phyloP scores from a whole-genome alignment of 1,140 invertebrate species.

The Anastrepha ludens region DNA sequence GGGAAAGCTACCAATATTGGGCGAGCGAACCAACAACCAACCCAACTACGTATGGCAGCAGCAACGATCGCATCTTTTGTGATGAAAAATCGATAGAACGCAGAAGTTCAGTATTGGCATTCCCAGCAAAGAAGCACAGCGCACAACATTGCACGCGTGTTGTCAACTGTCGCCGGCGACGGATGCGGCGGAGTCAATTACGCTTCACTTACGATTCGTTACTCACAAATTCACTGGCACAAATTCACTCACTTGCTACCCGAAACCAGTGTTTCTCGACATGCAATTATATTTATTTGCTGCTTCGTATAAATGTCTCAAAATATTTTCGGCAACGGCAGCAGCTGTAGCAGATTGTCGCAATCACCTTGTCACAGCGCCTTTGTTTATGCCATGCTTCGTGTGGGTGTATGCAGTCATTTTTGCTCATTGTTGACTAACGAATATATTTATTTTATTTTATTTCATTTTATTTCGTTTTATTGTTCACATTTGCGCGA shows the following conservation, averaged over 20 bases:
- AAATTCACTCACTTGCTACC: not conserved
- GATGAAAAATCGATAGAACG: constrained; percentile 72
- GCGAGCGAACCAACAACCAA: not conserved
- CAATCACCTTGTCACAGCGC: constrained; percentile 46
- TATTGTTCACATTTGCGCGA: constrained; percentile 47
- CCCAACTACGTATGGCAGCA: not conserved
- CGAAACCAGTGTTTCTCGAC: not conserved
- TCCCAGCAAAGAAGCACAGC: not conserved
- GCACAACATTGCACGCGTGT: constrained; percentile 62
- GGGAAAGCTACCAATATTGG: not conserved
- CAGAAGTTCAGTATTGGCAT: constrained; percentile 64
- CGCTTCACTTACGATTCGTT: constrained; percentile 50
- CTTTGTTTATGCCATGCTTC: constrained; percentile 38
- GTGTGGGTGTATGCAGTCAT: not conserved
- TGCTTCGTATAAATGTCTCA: constrained; percentile 43
- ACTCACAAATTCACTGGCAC: not conserved
- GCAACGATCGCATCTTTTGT: constrained; percentile 1
- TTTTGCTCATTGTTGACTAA: constrained; percentile 13
- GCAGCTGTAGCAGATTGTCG: constrained; percentile 37
- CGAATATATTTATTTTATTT: constrained; percentile 31
- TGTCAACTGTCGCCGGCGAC: constrained; percentile 71
- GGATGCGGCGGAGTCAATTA: constrained; percentile 44
- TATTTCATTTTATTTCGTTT: constrained; percentile 43
- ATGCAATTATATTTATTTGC: constrained; percentile 35
- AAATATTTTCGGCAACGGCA: constrained; percentile 15